Base-by-base conservation (phyloP, 2,888 invertebrate species). In the Adelognathus sp. region DNA sequence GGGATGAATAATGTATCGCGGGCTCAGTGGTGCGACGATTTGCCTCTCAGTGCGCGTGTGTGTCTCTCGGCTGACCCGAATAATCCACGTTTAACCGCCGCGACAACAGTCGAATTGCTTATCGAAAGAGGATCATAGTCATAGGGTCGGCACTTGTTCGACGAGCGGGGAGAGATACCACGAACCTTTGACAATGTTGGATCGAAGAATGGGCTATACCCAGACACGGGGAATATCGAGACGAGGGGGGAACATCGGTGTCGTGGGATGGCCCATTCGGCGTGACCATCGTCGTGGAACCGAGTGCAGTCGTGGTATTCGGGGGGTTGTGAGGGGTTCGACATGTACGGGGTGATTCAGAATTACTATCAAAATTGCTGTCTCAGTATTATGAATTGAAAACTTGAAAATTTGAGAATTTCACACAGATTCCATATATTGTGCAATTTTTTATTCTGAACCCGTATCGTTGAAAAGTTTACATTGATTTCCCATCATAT, bases 191-290 rank as follows among this genome's bases (percentile, higher is more conserved):
- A 56, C 50, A 33, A 16, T 31, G 66, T 75, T 67, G 33, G 63
- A 56, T 70, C 41, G 41, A 11, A 50, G 33, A 24, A 56, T 52
- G 14, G 21, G 61, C 0, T 50, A 56, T 33, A n/a, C n/a, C n/a
- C n/a, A 44, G 16, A 60, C 24, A 50, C 21, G 33, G 36, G 82
- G 85, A 87, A 88, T 87, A 90, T 89, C 88, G 89, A 89, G 88
- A 88, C 86, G 86, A 88, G 88, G 81, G 86, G n/a, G n/a, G n/a
- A n/a, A n/a, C 89, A 89, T 90, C 85, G 89, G 88, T 89, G 89
- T 87, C 88, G 84, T 84, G 88, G 89, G 89, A 89, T 89, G 88
- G 85, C 82, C 89, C 87, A 88, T 88, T 90, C 85, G 77, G 84
- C 86, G 85, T 87, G 88, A 88, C 87, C 89, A 86, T 90, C 86